Evolutionary conservation across 92 coral and sea anemone genomes (phyloP), one percentile per base, ranked within the genome.

Genomic region (Heteractis magnifica): DNA sequence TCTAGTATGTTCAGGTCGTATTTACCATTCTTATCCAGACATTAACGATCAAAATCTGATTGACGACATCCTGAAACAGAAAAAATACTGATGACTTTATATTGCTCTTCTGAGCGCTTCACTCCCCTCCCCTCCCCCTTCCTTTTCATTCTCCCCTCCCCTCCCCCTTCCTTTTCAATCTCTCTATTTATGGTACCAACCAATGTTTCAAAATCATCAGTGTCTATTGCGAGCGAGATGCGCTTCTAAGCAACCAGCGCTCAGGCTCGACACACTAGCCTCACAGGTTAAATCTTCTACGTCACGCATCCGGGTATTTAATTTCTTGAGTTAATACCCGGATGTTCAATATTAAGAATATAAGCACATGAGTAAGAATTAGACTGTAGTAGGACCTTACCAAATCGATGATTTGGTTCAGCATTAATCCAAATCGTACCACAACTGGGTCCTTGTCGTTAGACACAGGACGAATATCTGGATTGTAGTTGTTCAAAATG

Each of bases 11-110:
- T 59, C 65, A 59, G 65, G 44, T 34, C 44, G 44, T 34, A 34
- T 34, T 80, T 80, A 80, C 83, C 75, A 80, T 62, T 80, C 83
- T 50, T 49, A 80, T 65, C 83, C 83, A 80, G 11, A 80, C 83
- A 50, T 80, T 72, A 12, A 80, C 75, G 18, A 51, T 80, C 76
- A 80, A n/a, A 0, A 80, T 65, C 65, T 80, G 83, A 48, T 80
- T 72, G 34, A 19, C 71, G 59, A 80, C 71, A 51, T 80, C 83
- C 83, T 80, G 53, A 10, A 79, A 21, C 10, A 79, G 14, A 44
- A 7, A 1, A 4, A 77, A 77, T 12, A 1, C 6, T 12, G 13
- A 8, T 4, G 9, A 53, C 2, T 8, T 53, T 53, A 0, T 34
- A 34, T 34, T 34, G 44, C 3, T 0, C 0, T 2, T 34, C 44